Evolutionary conservation across 2,797 vertebrate genomes (phyloP).

Genomic region (Rhinatrema bivittatum): DNA sequence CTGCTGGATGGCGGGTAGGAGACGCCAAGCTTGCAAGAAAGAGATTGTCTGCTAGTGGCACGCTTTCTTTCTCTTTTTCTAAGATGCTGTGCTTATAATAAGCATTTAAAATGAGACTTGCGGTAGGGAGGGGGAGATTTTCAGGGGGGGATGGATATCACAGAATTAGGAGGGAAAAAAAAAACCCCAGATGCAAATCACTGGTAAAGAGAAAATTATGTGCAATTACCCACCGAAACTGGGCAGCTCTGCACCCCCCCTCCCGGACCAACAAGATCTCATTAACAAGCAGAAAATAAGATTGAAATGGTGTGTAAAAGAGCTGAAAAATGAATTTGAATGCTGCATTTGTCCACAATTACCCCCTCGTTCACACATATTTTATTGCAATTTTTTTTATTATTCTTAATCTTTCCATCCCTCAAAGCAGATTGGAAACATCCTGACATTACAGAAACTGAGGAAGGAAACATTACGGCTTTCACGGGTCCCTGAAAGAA

Average conservation of each 20-base stretch:
- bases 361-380: conserved; percentile 95
- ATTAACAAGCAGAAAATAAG: conserved; percentile 99
- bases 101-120: conserved; percentile 76
- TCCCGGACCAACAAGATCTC: conserved; percentile 96
- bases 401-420: conserved; percentile 77
- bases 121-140: conserved; percentile 43
- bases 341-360: conserved; percentile 99
- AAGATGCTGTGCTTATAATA: conserved; percentile 57
- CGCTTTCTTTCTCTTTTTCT: conserved; percentile 8
- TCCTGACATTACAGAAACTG: conserved; percentile 62
- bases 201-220: conserved; percentile 87
- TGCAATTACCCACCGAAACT: conserved; percentile 94
- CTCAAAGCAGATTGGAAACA: conserved; percentile 89
- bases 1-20: too few species aligned
- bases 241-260: conserved; percentile 93
- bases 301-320: conserved; percentile 99
- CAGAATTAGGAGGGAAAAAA: conserved; percentile 70
- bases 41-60: too few species aligned
- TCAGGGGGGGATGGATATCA: conserved; percentile 68
- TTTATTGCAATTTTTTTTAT: conserved; percentile 91
- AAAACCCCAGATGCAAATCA: conserved; percentile 89
- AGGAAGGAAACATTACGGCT: conserved; percentile 63
- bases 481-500: conserved; percentile 60
- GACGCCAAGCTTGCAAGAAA: too few species aligned
- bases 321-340: conserved; percentile 99